phyloP scores from a whole-genome alignment of 2,888 invertebrate species.

The Nudaria mundana region DNA sequence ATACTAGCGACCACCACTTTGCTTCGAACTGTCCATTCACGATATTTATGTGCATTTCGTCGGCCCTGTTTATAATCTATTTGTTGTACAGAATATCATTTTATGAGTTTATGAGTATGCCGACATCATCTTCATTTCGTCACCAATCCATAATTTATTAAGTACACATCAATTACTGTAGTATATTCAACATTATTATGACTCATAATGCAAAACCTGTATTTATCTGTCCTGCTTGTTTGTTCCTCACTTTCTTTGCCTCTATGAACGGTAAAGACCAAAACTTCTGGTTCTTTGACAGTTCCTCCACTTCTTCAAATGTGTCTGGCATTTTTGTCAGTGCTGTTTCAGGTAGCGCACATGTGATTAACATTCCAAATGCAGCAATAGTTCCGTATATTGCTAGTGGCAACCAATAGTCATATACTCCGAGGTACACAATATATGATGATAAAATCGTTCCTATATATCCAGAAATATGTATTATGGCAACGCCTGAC shows the following conservation, averaged over 20 bases:
- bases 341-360: constrained; percentile 16
- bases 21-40: too few relatives aligned
- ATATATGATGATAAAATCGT: constrained; percentile 48
- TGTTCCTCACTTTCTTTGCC: constrained; percentile 18
- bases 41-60: too few relatives aligned
- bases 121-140: too few relatives aligned
- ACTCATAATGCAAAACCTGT: too few relatives aligned
- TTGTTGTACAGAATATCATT: too few relatives aligned
- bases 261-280: not conserved
- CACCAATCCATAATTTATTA: too few relatives aligned
- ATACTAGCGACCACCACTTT: too few relatives aligned
- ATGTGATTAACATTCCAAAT: constrained; percentile 18
- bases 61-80: too few relatives aligned
- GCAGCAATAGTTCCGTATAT: constrained; percentile 16
- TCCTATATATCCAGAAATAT: constrained; percentile 51
- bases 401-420: constrained; percentile 26
- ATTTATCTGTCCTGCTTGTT: too few relatives aligned
- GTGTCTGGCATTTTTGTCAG: constrained; percentile 25
- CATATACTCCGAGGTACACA: constrained; percentile 21
- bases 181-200: too few relatives aligned
- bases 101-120: too few relatives aligned
- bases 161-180: too few relatives aligned
- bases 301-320: constrained; percentile 25
- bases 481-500: constrained; percentile 48
- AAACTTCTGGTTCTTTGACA: constrained; percentile 9